phyloP scores from a whole-genome alignment of 2,797 vertebrate genomes.

The Brachyalestes nurse region DNA sequence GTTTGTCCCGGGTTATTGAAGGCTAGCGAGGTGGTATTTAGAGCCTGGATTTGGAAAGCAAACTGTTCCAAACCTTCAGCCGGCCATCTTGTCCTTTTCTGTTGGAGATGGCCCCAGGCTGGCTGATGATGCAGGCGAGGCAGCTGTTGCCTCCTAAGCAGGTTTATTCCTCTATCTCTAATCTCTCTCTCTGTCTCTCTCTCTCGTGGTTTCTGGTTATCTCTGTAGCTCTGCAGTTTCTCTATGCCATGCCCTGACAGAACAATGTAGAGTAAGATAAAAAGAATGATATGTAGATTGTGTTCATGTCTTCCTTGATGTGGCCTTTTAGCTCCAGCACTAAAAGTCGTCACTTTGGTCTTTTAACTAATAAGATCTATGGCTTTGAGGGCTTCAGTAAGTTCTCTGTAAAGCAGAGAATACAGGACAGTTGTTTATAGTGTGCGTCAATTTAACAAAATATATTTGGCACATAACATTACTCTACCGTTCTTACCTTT shows the following conservation, averaged over 20 bases:
- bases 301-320: background rate
- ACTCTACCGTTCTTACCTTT: too few relatives aligned
- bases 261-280: background rate
- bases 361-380: background rate
- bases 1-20: background rate
- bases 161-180: slow-evolving; percentile 48
- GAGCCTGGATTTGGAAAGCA: background rate
- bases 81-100: slow-evolving; percentile 23
- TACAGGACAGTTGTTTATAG: background rate
- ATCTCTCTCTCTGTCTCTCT: slow-evolving; percentile 30
- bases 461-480: too few relatives aligned
- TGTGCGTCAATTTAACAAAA: background rate
- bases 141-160: slow-evolving; percentile 48
- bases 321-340: background rate
- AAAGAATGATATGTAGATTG: background rate
- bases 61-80: background rate
- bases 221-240: background rate
- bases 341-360: background rate
- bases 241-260: background rate
- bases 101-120: slow-evolving; percentile 23
- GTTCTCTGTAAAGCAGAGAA: background rate
- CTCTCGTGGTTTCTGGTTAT: background rate
- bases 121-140: slow-evolving; percentile 21
- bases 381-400: background rate
- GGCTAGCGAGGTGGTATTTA: background rate